These are phyloP conservation scores for Autographa pulchrina DNA, from an alignment of 2,888 invertebrate species.

Conservation along the genomic window DNA sequence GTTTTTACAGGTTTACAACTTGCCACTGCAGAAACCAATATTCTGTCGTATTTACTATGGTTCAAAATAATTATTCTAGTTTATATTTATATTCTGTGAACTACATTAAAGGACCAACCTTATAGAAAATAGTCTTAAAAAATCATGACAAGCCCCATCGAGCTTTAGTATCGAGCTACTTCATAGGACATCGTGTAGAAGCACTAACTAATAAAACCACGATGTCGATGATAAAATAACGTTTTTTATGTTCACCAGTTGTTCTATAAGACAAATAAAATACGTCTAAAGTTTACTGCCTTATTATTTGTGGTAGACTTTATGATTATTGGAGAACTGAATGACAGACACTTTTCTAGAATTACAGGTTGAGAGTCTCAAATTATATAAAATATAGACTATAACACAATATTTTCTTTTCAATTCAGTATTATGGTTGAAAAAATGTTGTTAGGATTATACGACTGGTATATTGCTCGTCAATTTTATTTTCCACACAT, in stretches of 20 bases:
- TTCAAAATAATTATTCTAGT: no score
- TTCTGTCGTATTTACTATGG: no score
- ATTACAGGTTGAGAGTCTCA: neutral
- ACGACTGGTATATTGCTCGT: neutral
- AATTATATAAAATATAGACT: neutral
- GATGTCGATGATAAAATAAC: constrained; percentile 46
- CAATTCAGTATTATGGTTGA: neutral
- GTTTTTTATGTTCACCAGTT: constrained; percentile 47
- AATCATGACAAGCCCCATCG: constrained; percentile 1
- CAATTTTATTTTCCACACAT: neutral
- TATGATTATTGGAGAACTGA: neutral
- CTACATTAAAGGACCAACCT: neutral
- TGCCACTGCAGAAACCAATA: no score
- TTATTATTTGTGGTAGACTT: neutral
- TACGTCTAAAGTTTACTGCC: neutral
- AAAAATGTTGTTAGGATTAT: neutral
- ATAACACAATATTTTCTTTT: neutral
- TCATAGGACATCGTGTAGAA: constrained; percentile 36
- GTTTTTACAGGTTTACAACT: neutral
- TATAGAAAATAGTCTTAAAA: constrained; percentile 1
- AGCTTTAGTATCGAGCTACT: constrained; percentile 12
- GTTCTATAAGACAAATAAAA: constrained; percentile 32
- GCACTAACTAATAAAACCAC: constrained; percentile 46
- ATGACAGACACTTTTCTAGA: neutral
- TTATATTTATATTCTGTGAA: neutral